These are phyloP conservation scores for Calephelis virginiensis DNA, from an alignment of 1,140 invertebrate species.

Conservation along the genomic window DNA sequence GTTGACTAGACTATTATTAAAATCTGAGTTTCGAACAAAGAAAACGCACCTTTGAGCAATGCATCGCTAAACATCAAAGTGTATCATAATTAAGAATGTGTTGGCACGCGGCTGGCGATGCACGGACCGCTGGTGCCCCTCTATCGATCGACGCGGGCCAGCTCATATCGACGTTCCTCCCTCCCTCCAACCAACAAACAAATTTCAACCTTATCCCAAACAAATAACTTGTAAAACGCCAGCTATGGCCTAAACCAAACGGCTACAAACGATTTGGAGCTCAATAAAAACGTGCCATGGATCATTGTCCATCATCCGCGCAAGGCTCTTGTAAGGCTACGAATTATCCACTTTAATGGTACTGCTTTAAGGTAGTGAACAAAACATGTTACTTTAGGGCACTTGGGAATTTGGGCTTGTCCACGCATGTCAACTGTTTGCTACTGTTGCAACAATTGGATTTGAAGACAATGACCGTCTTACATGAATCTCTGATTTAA, in stretches of 20 bases:
- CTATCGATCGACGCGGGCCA: conserved; percentile 63
- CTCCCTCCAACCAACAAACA: conserved; percentile 34
- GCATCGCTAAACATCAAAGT: conserved; percentile 18
- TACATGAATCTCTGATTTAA: not conserved
- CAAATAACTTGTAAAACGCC: conserved; percentile 40
- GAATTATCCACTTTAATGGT: conserved; percentile 64
- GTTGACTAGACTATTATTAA: too few species aligned
- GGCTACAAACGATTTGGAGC: conserved; percentile 55
- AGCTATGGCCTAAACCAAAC: conserved; percentile 24
- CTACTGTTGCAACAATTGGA: conserved; percentile 2
- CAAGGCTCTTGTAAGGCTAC: conserved; percentile 46
- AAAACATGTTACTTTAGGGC: conserved; percentile 43
- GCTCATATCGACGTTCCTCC: conserved; percentile 62
- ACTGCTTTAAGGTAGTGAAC: conserved; percentile 59
- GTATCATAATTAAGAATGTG: conserved; percentile 27
- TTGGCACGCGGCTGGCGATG: conserved; percentile 55
- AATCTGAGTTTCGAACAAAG: not conserved
- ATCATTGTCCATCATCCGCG: conserved; percentile 44
- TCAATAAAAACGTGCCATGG: conserved; percentile 55
- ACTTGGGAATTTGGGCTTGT: conserved; percentile 45
- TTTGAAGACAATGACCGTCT: conserved; percentile 11
- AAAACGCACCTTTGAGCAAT: not conserved
- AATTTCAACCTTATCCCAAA: conserved; percentile 56
- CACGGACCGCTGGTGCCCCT: conserved; percentile 47
- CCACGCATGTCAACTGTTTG: conserved; percentile 63